These are phyloP conservation scores for Oryzias curvinotus DNA, from an alignment of 2,113 vertebrate genomes.

Conservation along the genomic window DNA sequence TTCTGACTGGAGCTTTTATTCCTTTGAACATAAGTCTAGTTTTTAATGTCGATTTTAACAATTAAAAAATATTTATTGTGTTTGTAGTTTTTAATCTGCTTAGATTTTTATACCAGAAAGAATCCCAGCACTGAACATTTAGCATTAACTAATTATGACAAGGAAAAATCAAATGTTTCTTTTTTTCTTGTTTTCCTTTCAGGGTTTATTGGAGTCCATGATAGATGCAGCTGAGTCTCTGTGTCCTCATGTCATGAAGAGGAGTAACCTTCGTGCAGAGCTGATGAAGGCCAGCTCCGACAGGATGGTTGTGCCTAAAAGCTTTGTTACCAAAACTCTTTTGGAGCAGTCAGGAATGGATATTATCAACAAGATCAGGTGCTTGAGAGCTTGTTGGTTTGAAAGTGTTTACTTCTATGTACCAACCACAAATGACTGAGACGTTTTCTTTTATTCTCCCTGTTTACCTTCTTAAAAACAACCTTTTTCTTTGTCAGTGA, in stretches of 20 bases:
- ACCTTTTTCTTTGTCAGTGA: conserved; percentile 74
- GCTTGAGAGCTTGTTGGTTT: background rate
- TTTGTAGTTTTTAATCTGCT: background rate
- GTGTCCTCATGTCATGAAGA: conserved; percentile 93
- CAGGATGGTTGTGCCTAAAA: conserved; percentile 90
- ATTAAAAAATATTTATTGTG: background rate
- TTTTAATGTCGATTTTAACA: background rate
- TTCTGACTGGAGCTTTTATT: background rate
- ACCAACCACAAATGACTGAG: background rate
- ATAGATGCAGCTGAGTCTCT: conserved; percentile 89
- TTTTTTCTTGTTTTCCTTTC: conserved; percentile 11
- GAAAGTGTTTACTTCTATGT: background rate
- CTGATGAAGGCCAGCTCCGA: conserved; percentile 88
- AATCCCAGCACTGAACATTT: background rate
- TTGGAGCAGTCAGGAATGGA: conserved; percentile 95
- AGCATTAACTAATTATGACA: background rate
- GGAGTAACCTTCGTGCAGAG: conserved; percentile 84
- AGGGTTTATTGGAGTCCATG: conserved; percentile 92
- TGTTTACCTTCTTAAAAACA: background rate
- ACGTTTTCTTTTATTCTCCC: background rate
- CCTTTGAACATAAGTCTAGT: background rate
- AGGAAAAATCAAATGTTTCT: background rate
- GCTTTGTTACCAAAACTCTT: conserved; percentile 93
- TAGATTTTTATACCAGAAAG: background rate
- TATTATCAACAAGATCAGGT: conserved; percentile 99